These are phyloP conservation scores for Pipistrellus nathusii DNA, from an alignment of 2,797 vertebrate species.

Conservation along the genomic window DNA sequence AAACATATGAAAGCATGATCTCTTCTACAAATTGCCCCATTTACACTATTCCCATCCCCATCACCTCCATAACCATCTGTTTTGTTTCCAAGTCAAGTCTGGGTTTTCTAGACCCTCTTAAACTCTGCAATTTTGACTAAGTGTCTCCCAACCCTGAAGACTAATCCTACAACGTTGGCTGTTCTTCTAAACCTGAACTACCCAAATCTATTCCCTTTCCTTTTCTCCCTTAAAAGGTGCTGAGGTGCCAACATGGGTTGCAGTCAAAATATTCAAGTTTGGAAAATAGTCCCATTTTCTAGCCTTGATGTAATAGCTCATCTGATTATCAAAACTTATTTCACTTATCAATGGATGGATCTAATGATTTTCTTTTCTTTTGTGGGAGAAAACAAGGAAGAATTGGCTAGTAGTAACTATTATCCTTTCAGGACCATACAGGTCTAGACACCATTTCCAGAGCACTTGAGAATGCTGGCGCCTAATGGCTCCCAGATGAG, in stretches of 20 bases:
- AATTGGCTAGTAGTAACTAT: background rate
- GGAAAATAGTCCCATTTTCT: background rate
- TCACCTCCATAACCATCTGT: background rate
- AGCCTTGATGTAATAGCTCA: background rate
- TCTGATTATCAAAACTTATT: background rate
- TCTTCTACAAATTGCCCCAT: background rate
- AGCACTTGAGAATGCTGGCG: background rate
- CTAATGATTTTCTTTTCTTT: background rate
- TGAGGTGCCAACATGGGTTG: background rate
- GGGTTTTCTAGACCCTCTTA: background rate
- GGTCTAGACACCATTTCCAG: background rate
- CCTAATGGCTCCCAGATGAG: background rate
- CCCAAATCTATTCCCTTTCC: background rate
- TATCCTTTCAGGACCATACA: background rate
- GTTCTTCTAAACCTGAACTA: background rate
- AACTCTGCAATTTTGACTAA: background rate
- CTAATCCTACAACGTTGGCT: background rate
- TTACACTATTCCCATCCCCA: background rate
- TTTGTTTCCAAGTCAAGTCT: background rate
- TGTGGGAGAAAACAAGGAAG: background rate
- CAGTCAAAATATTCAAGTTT: background rate
- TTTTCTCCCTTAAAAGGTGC: background rate
- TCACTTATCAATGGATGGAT: background rate
- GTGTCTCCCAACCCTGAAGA: background rate
- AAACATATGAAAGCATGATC: background rate